Evolutionary conservation across 2,888 invertebrate genomes (phyloP).

Genomic region (Eupithecia inturbata): DNA sequence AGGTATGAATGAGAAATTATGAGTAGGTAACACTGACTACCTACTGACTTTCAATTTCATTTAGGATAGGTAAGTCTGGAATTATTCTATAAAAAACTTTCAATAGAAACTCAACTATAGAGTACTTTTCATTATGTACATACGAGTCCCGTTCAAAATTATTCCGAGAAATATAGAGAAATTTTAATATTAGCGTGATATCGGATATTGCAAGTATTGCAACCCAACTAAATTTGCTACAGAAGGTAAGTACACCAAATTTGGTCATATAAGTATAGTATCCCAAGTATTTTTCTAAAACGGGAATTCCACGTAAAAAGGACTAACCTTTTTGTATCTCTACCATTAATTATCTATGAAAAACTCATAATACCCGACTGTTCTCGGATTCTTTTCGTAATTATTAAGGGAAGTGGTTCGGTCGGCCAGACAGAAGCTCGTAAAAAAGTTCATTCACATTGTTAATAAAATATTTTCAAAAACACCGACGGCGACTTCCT

Average conservation of each 20-base stretch:
- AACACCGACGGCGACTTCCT: constrained; percentile 50
- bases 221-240: background rate
- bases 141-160: background rate
- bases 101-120: background rate
- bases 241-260: background rate
- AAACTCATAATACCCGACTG: background rate
- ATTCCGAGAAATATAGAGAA: background rate
- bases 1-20: constrained; percentile 6
- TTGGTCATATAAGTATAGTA: background rate
- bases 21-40: background rate
- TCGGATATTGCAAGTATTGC: background rate
- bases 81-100: background rate
- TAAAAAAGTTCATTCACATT: constrained; percentile 37
- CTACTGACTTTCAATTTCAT: background rate
- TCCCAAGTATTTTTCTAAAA: background rate
- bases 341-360: background rate
- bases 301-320: background rate
- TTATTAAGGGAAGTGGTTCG: background rate
- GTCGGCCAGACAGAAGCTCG: constrained; percentile 16
- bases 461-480: constrained; percentile 30
- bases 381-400: constrained; percentile 9
- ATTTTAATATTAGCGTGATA: background rate
- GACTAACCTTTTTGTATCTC: background rate
- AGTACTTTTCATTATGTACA: background rate
- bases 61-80: background rate